Base-by-base conservation (phyloP, 2,888 invertebrate species). In the Patella caerulea region DNA sequence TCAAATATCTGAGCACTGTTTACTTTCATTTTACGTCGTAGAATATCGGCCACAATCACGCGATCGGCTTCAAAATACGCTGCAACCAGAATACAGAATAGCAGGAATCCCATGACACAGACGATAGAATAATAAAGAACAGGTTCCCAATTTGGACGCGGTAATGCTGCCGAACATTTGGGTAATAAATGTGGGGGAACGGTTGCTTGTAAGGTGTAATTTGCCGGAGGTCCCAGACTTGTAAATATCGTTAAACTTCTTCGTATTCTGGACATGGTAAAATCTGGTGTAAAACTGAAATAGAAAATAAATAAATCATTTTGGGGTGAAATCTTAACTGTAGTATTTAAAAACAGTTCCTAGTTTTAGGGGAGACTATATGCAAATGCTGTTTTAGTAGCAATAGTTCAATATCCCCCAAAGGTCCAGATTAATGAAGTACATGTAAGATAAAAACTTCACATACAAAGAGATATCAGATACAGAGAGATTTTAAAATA, bases 221-320 rank as follows among this genome's bases (percentile, higher is more conserved):
- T 95, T 52, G 95, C 90, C 56, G 87, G 83, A 17, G 87, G 84
- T 15, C 92, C 92, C 54, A 93, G 83, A 81, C 89, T 90, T 17
- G 91, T 91, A 78, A 86, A 86, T 59, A 91, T 83, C 75, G 92
- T 92, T 74, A 93, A 88, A 74, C 89, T 88, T 19, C 92, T 91
- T 81, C 95, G 94, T 65, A 96, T 94, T 82, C 95, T 94, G 0
- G 96, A 94, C 86, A 96, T 92, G 0, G 96, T 96, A 89, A 97
- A 96, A 92, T 97, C 97, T 0, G 97, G 96, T 0, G 96, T 96
- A 91, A 96, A 97, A 54, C 93, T 93, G 89, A 34, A 88, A 88
- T 34, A 73, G n/a, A 77, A 79, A 55, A 75, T 17, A 78, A 55
- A 45, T 45, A 5, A 34, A 34, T 34, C 5, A 34, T 3, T 34